Percentiles rank a stretch among this genome's conserved stretches.
Conservation (phyloP, 2,113 vertebrate genomes). For the Chrysemys picta region DNA sequence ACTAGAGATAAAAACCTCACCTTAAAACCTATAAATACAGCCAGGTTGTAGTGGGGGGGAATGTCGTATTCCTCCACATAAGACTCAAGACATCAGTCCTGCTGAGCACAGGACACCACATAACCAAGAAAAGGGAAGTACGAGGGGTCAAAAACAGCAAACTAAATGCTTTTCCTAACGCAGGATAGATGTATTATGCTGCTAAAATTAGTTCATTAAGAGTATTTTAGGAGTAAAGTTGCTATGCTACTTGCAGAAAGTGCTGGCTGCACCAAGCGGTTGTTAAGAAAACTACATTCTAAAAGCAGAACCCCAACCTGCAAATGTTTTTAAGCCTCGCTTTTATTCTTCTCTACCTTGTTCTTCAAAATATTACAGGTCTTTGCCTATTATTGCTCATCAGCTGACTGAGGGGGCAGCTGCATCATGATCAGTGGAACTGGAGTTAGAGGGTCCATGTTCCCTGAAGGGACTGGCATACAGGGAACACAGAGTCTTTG, state of each 20-base stretch:
- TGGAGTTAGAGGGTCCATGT: not conserved
- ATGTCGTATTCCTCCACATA: not conserved
- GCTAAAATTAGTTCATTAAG: not conserved
- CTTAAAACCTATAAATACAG: not conserved
- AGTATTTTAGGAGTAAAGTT: conserved; percentile 2
- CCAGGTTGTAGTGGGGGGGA: not conserved
- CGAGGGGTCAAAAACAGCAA: not conserved
- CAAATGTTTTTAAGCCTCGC: not conserved
- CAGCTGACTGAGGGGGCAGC: not conserved
- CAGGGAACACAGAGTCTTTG: too few relatives aligned
- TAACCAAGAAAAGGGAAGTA: not conserved
- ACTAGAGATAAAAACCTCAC: not conserved
- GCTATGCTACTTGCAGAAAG: not conserved
- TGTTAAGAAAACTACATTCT: not conserved
- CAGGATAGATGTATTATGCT: not conserved
- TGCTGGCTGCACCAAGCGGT: not conserved
- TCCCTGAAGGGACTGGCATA: too few relatives aligned
- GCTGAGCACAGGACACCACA: not conserved
- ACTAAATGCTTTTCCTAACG: not conserved
- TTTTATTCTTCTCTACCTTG: not conserved
- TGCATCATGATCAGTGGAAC: not conserved
- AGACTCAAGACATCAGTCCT: not conserved
- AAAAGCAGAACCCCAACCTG: not conserved
- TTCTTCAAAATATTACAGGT: not conserved
- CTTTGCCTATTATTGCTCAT: not conserved